Conservation (phyloP, 1,140 invertebrate genomes). For the Papilio machaon region DNA sequence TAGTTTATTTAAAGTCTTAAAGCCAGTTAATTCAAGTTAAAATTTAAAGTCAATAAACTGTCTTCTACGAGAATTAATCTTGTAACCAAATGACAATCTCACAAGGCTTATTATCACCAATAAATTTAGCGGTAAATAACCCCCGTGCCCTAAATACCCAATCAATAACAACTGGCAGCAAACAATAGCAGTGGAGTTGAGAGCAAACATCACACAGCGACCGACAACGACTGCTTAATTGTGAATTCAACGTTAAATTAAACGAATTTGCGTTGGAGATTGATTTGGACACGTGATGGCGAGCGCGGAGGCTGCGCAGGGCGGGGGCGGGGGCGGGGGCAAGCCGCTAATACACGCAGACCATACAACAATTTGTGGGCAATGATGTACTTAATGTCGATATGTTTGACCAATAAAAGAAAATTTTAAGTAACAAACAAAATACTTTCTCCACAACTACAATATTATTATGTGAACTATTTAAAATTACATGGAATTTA, state of each 20-base stretch:
- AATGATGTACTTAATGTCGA: slow-evolving; percentile 43
- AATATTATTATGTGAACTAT: too few species aligned
- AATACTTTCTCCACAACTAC: too few species aligned
- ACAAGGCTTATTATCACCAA: not conserved
- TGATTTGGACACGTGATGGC: slow-evolving; percentile 58
- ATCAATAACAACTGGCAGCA: slow-evolving; percentile 37
- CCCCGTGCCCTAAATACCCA: not conserved
- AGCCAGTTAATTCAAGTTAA: too few species aligned
- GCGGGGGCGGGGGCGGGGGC: slow-evolving; percentile 33
- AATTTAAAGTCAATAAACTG: too few species aligned
- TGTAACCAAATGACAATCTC: too few species aligned
- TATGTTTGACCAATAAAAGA: slow-evolving; percentile 3
- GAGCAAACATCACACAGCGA: slow-evolving; percentile 22
- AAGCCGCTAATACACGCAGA: slow-evolving; percentile 51
- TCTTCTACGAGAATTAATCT: too few species aligned
- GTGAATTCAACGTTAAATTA: slow-evolving; percentile 63
- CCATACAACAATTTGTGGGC: slow-evolving; percentile 55
- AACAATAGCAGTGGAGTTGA: slow-evolving; percentile 35
- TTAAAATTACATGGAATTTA: too few species aligned
- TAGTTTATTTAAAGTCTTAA: too few species aligned
- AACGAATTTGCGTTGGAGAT: slow-evolving; percentile 63
- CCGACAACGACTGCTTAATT: slow-evolving; percentile 64
- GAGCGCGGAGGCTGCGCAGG: slow-evolving; percentile 27
- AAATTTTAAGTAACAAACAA: not conserved
- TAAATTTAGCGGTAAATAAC: not conserved